Base-by-base conservation (phyloP, 2,797 vertebrate species). In the Sebastes ruberrimus region DNA sequence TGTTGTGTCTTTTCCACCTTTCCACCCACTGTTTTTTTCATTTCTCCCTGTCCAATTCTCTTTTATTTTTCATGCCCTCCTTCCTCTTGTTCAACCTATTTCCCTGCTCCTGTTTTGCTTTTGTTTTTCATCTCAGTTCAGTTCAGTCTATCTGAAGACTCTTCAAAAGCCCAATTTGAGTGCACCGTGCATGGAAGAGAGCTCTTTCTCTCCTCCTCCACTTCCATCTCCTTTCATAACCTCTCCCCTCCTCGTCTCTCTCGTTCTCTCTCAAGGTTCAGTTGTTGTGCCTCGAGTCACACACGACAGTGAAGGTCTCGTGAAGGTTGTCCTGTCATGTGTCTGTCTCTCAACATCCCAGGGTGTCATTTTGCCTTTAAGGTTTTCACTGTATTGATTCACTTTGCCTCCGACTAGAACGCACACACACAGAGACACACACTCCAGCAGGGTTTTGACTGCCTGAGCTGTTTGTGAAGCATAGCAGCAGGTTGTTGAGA, bases 401-500 rank as follows among this genome's bases (percentile, higher is more conserved):
- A 53, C 52, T 85, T 82, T 55, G 28, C n/a, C 25, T 73, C 42
- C 3, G 23, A 80, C 33, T 49, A 42, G 27, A 6, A 59, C n/a
- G 49, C 71, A 25, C 71, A 71, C 61, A 65, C 27, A 62, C 28
- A 78, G 52, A 59, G 20, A 64, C 18, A 55, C 63, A 66, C 42
- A 71, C 63, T 42, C 14, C 57, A 69, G 78, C 74, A 68, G 69
- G 56, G 67, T 74, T 86, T 86, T 66, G 80, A 81, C 76, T 77
- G 81, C 53, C 61, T 63, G 64, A 81, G 86, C 70, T 78, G 82
- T 76, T 89, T 85, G 68, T 74, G 80, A 89, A 83, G 80, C 57
- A 59, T 18, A 91, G 80, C 84, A 87, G 85, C 88, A 90, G 81
- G 89, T 92, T 89, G 76, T 82, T 86, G 49, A 81, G 71, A 84